These are phyloP conservation scores for Catamblyrhynchus diadema DNA, from an alignment of 2,797 vertebrate species.

Conservation along the genomic window DNA sequence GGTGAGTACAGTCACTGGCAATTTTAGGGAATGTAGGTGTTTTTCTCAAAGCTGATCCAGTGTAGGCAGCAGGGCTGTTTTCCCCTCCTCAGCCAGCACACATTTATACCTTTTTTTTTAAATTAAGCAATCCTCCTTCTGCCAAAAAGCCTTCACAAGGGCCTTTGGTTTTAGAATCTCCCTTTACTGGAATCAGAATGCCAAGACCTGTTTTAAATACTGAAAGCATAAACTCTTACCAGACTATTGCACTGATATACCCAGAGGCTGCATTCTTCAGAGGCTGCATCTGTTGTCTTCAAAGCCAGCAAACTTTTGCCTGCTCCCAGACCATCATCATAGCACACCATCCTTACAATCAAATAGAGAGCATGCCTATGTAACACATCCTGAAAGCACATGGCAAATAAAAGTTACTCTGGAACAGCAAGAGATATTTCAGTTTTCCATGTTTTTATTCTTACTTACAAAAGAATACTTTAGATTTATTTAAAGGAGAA, in stretches of 20 bases:
- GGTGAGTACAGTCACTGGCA: not conserved
- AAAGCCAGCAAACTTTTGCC: slow-evolving; percentile 92
- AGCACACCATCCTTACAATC: slow-evolving; percentile 94
- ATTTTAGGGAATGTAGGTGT: not conserved
- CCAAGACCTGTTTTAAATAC: not conserved
- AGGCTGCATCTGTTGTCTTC: slow-evolving; percentile 87
- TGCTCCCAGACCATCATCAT: slow-evolving; percentile 92
- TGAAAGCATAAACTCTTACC: slow-evolving; percentile 74
- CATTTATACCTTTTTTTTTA: not conserved
- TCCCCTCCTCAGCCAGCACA: not conserved
- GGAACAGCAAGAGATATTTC: not conserved
- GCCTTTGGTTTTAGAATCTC: not conserved
- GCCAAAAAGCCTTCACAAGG: not conserved
- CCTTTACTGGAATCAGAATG: not conserved
- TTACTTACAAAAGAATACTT: not conserved
- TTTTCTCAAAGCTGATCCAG: not conserved
- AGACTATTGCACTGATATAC: slow-evolving; percentile 94
- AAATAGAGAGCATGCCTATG: slow-evolving; percentile 93
- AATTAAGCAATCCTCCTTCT: not conserved
- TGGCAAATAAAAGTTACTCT: not conserved
- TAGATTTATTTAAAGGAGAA: not conserved
- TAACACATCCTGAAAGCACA: slow-evolving; percentile 83
- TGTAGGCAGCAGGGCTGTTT: not conserved
- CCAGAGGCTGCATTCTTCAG: slow-evolving; percentile 91
- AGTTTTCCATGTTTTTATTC: not conserved